Conservation (phyloP, 2,797 vertebrate species). For the Rhadinocentrus ornatus region DNA sequence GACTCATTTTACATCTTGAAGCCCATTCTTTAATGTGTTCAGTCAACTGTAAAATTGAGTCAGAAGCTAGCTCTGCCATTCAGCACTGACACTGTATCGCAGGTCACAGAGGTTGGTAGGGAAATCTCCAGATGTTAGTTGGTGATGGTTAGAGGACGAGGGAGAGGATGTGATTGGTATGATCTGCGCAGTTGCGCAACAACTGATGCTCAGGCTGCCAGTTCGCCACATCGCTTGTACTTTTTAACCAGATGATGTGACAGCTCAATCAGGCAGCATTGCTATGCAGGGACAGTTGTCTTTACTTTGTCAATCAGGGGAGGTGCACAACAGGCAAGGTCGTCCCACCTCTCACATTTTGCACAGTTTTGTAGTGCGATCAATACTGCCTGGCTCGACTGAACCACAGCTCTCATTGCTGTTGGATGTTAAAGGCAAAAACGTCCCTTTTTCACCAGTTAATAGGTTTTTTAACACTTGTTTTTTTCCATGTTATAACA, state of each 20-base stretch:
- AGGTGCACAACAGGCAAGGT: constrained; percentile 58
- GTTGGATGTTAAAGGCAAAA: neutral
- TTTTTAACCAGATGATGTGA: constrained; percentile 7
- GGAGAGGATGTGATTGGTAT: no score
- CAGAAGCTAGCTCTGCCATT: neutral
- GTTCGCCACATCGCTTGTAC: neutral
- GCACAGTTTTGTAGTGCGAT: constrained; percentile 55
- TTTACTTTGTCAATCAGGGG: constrained; percentile 46
- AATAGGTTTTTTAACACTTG: no score
- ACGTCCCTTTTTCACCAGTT: neutral
- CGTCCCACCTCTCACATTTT: constrained; percentile 50
- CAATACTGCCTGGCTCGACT: constrained; percentile 53
- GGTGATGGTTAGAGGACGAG: neutral
- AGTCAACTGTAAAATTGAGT: neutral
- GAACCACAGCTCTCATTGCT: neutral
- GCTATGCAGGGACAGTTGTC: constrained; percentile 34
- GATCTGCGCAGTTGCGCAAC: no score
- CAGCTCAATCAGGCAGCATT: constrained; percentile 15
- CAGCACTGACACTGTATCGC: constrained; percentile 1
- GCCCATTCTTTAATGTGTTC: constrained; percentile 7
- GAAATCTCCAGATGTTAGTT: neutral
- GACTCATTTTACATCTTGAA: neutral
- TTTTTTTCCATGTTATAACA: neutral
- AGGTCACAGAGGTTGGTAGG: neutral
- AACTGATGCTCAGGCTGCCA: neutral